Evolutionary conservation across 37 sponge, comb jelly and placozoan genomes (phyloP), one percentile per base, ranked within the genome.

Genomic region (Lycopodina hypogea): DNA sequence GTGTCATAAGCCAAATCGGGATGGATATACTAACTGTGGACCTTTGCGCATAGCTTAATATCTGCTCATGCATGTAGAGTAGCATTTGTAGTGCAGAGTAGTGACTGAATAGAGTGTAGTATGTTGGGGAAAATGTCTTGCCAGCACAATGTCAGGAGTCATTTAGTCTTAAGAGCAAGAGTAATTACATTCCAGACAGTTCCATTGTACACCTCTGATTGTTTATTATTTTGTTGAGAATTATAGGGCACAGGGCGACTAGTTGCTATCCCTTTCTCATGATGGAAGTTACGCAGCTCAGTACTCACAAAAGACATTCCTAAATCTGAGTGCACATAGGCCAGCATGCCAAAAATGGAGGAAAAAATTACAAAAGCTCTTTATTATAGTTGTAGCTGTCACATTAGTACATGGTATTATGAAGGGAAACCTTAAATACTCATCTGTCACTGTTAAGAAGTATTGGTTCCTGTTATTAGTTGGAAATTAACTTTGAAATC

Each of bases 161-260:
- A 34, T 30, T 32, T 24, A 32, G 68, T 67, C 68, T 29, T 34
- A 4, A 67, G 68, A 32, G 68, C 37, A 8, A 67, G n/a, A 19
- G 68, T 67, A 19, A 67, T 67, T 1, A 32, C 37, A 11, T 59
- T 59, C 60, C 60, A 59, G 60, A 59, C 18, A 6, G 37, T 67
- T 67, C 68, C 68, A 32, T 67, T 67, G 68, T 67, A 67, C 68
- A 4, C 30, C 14, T 67, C 37, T 32, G 28, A 23, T 59, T 59
- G 60, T 6, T 17, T 17, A 59, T 59, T 59, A 12, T 9, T 9
- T 28, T 26, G 3, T 12, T 23, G 4, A 7, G 18, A 26, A 26
- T 59, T 59, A 17, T 62, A 62, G n/a, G 64, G 64, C 9, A 28
- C 30, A 14, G 68, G 9, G 7, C 68, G 68, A 30, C 37, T 67